Evolutionary conservation across 2,113 vertebrate genomes (phyloP).

Genomic region (Onychorhynchus coronatus): DNA sequence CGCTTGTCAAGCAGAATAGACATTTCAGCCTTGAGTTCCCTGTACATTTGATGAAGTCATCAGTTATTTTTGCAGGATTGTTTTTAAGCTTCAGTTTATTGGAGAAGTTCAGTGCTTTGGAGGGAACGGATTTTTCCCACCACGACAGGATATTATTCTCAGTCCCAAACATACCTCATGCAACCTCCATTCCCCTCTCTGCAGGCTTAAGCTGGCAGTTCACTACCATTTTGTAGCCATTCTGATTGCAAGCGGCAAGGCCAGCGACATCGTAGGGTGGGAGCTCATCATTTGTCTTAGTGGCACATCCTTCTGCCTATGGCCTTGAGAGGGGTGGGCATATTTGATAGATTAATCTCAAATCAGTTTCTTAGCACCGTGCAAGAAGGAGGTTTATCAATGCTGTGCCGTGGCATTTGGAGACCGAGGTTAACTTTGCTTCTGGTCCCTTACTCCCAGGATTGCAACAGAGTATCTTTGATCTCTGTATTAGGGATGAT

Average conservation of each 20-base stretch:
- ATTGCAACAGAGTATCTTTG: not conserved
- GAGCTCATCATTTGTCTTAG: not conserved
- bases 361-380: not conserved
- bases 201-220: not conserved
- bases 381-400: not conserved
- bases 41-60: not conserved
- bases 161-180: not conserved
- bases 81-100: not conserved
- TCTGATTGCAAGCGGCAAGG: not conserved
- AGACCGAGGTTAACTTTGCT: not conserved
- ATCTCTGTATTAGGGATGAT: conserved; percentile 2
- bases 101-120: not conserved
- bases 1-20: not conserved
- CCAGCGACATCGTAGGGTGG: accelerated
- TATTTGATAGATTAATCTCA: not conserved
- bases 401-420: not conserved
- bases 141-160: not conserved
- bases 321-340: not conserved
- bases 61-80: not conserved
- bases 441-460: not conserved
- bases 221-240: not conserved
- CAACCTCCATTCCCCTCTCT: not conserved
- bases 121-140: not conserved
- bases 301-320: not conserved
- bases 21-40: not conserved